These are phyloP conservation scores for Saccopteryx bilineata DNA, from an alignment of 2,113 vertebrate genomes.

Conservation along the genomic window DNA sequence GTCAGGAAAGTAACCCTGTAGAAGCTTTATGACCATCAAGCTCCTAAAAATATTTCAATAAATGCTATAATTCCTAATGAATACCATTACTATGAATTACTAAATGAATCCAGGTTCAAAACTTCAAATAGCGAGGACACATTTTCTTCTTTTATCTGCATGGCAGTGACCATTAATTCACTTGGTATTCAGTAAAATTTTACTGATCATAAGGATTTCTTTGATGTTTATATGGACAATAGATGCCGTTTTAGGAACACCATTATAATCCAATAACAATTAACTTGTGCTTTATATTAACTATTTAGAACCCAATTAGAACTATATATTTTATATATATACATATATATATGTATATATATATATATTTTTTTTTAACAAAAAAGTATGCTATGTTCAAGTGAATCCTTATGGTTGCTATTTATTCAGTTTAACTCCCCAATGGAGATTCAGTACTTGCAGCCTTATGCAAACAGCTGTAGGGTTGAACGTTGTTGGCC, in stretches of 20 bases:
- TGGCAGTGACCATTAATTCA: slow-evolving; percentile 75
- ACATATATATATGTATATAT: too few relatives aligned
- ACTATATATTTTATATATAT: background rate
- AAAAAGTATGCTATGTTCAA: background rate
- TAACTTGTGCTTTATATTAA: slow-evolving; percentile 77
- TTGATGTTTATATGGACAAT: slow-evolving; percentile 72
- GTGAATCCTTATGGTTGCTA: slow-evolving; percentile 13
- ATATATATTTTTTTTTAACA: slow-evolving; percentile 47
- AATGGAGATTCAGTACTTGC: slow-evolving; percentile 31
- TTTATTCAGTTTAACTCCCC: slow-evolving; percentile 15
- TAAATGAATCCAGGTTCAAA: slow-evolving; percentile 35
- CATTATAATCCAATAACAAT: slow-evolving; percentile 80
- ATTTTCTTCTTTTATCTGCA: slow-evolving; percentile 69
- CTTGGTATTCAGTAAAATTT: slow-evolving; percentile 80
- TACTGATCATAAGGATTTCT: slow-evolving; percentile 73
- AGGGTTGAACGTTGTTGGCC: slow-evolving; percentile 57
- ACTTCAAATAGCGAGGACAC: slow-evolving; percentile 56
- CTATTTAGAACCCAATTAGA: slow-evolving; percentile 66
- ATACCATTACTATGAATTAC: slow-evolving; percentile 58
- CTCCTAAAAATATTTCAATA: background rate
- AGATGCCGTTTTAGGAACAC: slow-evolving; percentile 67
- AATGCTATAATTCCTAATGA: slow-evolving; percentile 46
- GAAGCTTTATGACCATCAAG: background rate
- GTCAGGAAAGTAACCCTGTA: background rate
- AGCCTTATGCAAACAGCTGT: slow-evolving; percentile 41